phyloP scores from a whole-genome alignment of 2,888 invertebrate genomes.

The Gastracanthus pulcherrimus region DNA sequence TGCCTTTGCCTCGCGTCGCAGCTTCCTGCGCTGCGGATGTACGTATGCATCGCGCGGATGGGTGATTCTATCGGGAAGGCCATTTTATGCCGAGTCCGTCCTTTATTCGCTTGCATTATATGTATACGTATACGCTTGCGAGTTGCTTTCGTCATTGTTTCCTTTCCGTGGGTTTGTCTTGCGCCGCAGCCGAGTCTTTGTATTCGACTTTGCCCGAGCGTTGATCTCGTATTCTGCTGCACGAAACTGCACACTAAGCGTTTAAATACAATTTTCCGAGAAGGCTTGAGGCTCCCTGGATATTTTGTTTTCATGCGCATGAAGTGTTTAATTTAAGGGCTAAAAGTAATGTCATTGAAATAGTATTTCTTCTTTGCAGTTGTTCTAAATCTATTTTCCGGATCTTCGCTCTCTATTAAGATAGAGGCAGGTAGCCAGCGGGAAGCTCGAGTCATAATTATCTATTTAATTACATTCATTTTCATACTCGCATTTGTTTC shows the following conservation, averaged over 20 bases:
- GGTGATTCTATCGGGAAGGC: not conserved
- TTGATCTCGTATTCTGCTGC: not conserved
- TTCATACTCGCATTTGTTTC: no score
- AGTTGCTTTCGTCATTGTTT: constrained; percentile 17
- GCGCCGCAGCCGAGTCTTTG: constrained; percentile 8
- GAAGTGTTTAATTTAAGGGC: no score
- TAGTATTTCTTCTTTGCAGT: no score
- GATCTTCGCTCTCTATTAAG: no score
- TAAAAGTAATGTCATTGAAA: no score
- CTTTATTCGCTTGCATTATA: not conserved
- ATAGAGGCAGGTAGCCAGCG: no score
- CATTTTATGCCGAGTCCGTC: not conserved
- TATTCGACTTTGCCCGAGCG: not conserved
- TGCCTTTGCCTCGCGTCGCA: not conserved
- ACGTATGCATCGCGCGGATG: not conserved
- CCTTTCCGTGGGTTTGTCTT: no score
- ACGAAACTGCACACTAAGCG: not conserved
- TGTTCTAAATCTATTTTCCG: no score
- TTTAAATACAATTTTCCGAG: not conserved
- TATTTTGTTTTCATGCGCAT: not conserved
- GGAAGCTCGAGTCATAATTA: no score
- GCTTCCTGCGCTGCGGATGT: not conserved
- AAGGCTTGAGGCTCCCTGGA: no score
- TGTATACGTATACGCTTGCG: not conserved
- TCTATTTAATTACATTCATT: no score